These are phyloP conservation scores for Loriculus beryllinus DNA, from an alignment of 2,797 vertebrate genomes.

Conservation along the genomic window DNA sequence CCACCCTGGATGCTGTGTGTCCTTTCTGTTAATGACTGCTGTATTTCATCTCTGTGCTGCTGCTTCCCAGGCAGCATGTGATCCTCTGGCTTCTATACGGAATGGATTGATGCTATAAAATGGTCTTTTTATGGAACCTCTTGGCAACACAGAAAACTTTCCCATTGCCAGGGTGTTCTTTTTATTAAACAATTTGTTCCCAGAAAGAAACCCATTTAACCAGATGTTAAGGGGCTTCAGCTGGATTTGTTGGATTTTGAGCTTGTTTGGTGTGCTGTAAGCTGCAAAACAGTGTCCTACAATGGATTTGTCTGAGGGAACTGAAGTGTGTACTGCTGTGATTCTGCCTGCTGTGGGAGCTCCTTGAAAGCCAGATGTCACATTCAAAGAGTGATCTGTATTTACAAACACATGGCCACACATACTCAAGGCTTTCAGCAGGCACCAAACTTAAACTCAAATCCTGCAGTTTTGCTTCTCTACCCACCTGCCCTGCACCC, in stretches of 20 bases:
- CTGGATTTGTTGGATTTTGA: slow-evolving; percentile 46
- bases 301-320: slow-evolving; percentile 25
- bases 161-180: slow-evolving; percentile 20
- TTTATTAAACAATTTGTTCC: slow-evolving; percentile 44
- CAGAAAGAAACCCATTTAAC: slow-evolving; percentile 64
- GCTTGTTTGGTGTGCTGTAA: slow-evolving; percentile 16
- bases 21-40: not conserved
- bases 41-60: not conserved
- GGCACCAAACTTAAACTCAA: not conserved
- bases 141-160: slow-evolving; percentile 11
- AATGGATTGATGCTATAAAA: not conserved
- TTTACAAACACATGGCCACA: slow-evolving; percentile 50
- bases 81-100: not conserved
- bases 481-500: not conserved
- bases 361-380: slow-evolving; percentile 49
- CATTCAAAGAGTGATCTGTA: slow-evolving; percentile 26
- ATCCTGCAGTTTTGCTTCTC: not conserved
- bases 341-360: slow-evolving; percentile 41
- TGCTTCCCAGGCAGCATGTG: not conserved
- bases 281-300: not conserved
- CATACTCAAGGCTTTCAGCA: not conserved
- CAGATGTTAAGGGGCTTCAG: slow-evolving; percentile 63
- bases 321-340: slow-evolving; percentile 39
- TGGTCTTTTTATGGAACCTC: slow-evolving; percentile 2
- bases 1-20: not conserved